A percentile compares a stretch with the other conserved stretches of the same genome.
Evolutionary conservation across 2,888 invertebrate genomes (phyloP).

Genomic region (Allacma fusca): DNA sequence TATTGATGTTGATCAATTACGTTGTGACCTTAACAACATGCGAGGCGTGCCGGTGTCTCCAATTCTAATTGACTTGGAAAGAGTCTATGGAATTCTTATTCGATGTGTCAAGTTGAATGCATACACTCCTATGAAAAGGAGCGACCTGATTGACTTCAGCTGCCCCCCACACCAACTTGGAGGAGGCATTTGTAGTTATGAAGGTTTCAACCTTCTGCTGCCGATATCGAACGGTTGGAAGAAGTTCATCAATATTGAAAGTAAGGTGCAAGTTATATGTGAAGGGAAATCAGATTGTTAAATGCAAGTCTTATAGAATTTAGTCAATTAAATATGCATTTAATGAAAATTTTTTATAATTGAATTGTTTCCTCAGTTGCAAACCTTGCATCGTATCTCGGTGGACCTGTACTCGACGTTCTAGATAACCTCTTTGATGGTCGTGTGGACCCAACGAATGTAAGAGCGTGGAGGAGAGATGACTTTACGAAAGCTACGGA

Average conservation of each 20-base stretch:
- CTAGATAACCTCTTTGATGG: not conserved
- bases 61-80: constrained; percentile 35
- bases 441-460: not conserved
- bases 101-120: constrained; percentile 30
- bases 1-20: constrained; percentile 26
- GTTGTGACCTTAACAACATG: constrained; percentile 38
- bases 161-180: constrained; percentile 13
- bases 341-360: constrained; percentile 2
- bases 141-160: constrained; percentile 36
- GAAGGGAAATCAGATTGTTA: too few relatives aligned
- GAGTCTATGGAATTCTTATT: constrained; percentile 40
- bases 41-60: not conserved
- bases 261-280: too few relatives aligned
- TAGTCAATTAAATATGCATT: too few relatives aligned
- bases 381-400: constrained; percentile 33
- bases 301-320: too few relatives aligned
- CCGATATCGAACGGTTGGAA: constrained; percentile 48
- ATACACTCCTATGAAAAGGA: constrained; percentile 43
- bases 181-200: constrained; percentile 41
- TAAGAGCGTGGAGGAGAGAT: constrained; percentile 6
- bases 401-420: constrained; percentile 20
- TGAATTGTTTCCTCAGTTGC: constrained; percentile 24
- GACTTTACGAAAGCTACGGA: constrained; percentile 11
- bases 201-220: constrained; percentile 39
- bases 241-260: constrained; percentile 46